Conservation (phyloP, 2,888 invertebrate species). For the Temnothorax ravouxi region DNA sequence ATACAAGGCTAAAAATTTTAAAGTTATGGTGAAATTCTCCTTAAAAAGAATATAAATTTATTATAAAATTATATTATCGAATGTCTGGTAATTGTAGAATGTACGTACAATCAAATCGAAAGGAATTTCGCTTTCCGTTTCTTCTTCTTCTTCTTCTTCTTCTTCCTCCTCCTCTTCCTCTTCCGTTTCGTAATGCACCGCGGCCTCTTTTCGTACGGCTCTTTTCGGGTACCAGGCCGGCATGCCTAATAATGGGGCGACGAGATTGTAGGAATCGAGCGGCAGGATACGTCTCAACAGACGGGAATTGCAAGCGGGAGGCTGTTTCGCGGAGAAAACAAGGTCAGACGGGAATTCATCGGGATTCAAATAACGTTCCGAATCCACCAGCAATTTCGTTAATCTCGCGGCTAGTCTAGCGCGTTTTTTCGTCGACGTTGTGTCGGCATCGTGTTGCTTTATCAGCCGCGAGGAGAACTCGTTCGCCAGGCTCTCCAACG, state of each 20-base stretch:
- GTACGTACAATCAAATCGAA: constrained; percentile 59
- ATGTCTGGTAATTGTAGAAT: background rate
- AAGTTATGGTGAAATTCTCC: background rate
- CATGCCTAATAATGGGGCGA: constrained; percentile 81
- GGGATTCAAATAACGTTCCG: constrained; percentile 78
- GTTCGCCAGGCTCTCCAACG: constrained; percentile 72
- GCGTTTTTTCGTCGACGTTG: constrained; percentile 47
- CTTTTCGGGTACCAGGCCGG: constrained; percentile 69
- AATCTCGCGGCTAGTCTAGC: constrained; percentile 74
- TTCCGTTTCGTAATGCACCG: background rate
- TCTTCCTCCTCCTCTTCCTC: background rate
- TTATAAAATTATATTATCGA: background rate
- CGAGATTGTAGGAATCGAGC: constrained; percentile 77
- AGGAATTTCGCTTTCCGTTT: background rate
- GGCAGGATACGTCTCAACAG: constrained; percentile 79
- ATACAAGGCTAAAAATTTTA: background rate
- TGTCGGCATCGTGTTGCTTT: background rate
- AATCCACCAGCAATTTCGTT: constrained; percentile 80
- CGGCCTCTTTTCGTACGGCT: background rate
- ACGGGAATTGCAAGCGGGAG: constrained; percentile 75
- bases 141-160: background rate
- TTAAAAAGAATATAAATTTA: background rate
- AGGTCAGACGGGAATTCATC: constrained; percentile 76
- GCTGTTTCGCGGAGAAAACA: constrained; percentile 80
- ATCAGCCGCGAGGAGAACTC: constrained; percentile 72